A percentile compares a stretch with the other conserved stretches of the same genome.
These are phyloP conservation scores for Dasysyrphus tricinctus DNA, from an alignment of 2,888 invertebrate species.

Conservation along the genomic window DNA sequence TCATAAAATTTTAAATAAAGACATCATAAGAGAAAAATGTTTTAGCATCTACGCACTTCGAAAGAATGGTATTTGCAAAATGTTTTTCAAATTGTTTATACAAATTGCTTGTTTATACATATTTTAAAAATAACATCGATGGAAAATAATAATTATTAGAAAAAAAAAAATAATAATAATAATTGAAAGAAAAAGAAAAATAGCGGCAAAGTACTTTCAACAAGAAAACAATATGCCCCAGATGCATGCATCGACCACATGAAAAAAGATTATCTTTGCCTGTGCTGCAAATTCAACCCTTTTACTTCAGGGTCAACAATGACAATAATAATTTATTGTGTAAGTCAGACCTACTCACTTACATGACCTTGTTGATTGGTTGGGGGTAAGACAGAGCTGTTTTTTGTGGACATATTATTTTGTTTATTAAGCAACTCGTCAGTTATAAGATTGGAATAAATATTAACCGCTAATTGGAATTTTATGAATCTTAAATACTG, in stretches of 20 bases:
- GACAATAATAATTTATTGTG: not conserved
- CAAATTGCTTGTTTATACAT: not conserved
- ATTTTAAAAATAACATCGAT: not conserved
- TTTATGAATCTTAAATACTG: too few relatives aligned
- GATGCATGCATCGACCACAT: conserved; percentile 13
- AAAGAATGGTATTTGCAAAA: not conserved
- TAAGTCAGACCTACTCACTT: not conserved
- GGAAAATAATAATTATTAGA: too few relatives aligned
- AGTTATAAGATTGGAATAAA: too few relatives aligned
- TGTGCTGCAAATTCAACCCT: not conserved
- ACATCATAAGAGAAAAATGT: not conserved
- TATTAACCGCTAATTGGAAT: too few relatives aligned
- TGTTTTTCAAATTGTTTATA: not conserved
- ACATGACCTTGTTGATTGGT: not conserved
- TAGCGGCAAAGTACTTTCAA: not conserved
- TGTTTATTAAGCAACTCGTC: not conserved
- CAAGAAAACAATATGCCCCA: not conserved
- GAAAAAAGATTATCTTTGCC: conserved; percentile 1
- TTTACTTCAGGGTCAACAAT: conserved; percentile 1
- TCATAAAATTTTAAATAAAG: not conserved
- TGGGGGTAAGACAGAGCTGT: not conserved
- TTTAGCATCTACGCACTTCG: not conserved
- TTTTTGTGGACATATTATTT: not conserved
- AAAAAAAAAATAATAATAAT: not conserved
- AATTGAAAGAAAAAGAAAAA: not conserved